Evolutionary conservation across 2,113 vertebrate species (phyloP), one percentile per base, ranked within the genome.

Genomic region (Phycodurus eques): DNA sequence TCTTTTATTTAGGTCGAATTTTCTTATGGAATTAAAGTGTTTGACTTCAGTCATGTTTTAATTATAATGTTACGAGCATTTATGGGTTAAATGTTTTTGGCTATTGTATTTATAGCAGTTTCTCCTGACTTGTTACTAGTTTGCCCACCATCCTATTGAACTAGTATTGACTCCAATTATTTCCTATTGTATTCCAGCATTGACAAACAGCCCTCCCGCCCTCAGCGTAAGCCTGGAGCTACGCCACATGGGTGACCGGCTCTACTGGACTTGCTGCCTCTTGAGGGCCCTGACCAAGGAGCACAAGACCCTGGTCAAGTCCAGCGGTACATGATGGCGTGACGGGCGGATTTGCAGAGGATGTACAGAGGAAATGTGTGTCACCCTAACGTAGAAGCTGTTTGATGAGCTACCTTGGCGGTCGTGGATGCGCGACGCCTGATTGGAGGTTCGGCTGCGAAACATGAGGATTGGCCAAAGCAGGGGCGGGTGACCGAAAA

Each of bases 191-290:
- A 0, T 56, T 20, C 49, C 4, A 43, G 39, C 31, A 42, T 43
- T 1, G 35, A 67, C 2, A 67, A 33, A 5, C 2, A 7, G 8
- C 43, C 8, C 68, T 0, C 0, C 78, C 0, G 60, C 68, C 44
- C 11, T 39, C 0, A 69, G 78, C 2, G 88, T 86, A 7, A 91
- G 85, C 0, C 68, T 1, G 0, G 77, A 88, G 81, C 75, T 93
- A 2, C 87, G 89, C 5, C 59, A 79, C 0, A 8, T 83, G 3
- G 92, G 92, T 19, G 92, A 93, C 59, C 2, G 43, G 6, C 71
- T 92, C 2, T 76, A 85, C 82, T 92, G 89, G 90, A 88, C 51
- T 43, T 84, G 85, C 82, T 84, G 84, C 15, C 76, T 92, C 44
- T 71, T 92, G 80, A 81, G 86, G 65, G 78, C 92, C 8, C 80